Conservation (phyloP, 2,888 invertebrate genomes). For the Drosophila neoperkinsi region DNA sequence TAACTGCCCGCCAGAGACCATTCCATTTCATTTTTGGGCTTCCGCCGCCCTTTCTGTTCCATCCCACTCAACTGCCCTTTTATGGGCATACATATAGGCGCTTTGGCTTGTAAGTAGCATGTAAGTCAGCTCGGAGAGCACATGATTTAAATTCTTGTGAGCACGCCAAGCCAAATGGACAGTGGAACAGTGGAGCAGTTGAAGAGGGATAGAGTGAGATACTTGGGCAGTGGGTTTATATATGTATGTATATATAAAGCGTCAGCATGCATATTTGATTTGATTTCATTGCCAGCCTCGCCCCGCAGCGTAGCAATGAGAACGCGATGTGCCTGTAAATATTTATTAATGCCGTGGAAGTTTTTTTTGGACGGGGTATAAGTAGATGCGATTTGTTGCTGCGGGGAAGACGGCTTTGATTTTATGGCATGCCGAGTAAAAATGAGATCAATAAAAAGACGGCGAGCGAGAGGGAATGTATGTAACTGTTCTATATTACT, state of each 20-base stretch:
- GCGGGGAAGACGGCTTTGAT: constrained; percentile 56
- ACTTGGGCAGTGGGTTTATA: constrained; percentile 16
- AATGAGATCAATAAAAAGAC: constrained; percentile 44
- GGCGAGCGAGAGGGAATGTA: neutral
- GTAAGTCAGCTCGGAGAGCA: constrained; percentile 66
- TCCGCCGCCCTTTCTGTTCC: constrained; percentile 11
- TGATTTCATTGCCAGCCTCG: constrained; percentile 74
- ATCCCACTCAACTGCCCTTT: constrained; percentile 46
- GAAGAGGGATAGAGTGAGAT: constrained; percentile 1
- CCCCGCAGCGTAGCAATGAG: constrained; percentile 43
- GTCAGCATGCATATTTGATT: constrained; percentile 80
- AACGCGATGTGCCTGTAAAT: constrained; percentile 81
- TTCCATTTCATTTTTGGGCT: constrained; percentile 58
- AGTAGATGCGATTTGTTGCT: constrained; percentile 59
- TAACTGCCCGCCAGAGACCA: constrained; percentile 78
- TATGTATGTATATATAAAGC: constrained; percentile 54
- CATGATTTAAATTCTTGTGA: constrained; percentile 80
- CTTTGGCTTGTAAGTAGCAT: constrained; percentile 78
- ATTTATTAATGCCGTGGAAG: constrained; percentile 75
- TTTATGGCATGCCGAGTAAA: constrained; percentile 50
- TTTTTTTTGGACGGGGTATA: constrained; percentile 48
- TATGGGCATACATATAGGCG: constrained; percentile 76
- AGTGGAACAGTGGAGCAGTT: constrained; percentile 22
- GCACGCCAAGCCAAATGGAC: constrained; percentile 68
- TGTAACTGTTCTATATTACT: constrained; percentile 21